phyloP scores from a whole-genome alignment of 2,888 invertebrate genomes.

The Azorinus chamasolen region DNA sequence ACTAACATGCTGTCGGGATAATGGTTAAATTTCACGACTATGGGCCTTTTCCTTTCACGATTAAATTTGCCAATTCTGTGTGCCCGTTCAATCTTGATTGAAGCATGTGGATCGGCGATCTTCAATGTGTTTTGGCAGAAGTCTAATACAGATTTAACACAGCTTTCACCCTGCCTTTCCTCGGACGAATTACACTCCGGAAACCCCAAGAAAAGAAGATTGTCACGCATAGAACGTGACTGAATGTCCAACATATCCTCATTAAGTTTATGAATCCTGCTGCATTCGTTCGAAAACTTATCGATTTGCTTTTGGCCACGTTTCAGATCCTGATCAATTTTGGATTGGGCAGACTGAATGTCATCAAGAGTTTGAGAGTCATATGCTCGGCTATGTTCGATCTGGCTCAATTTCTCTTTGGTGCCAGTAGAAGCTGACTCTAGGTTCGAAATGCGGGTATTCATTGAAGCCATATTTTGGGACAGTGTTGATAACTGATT shows the following conservation, averaged over 20 bases:
- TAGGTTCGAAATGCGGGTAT: conserved; percentile 1
- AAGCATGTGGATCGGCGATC: not conserved
- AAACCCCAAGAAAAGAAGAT: too few species aligned
- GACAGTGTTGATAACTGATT: conserved; percentile 6
- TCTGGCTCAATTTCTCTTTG: not conserved
- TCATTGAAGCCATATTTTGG: conserved; percentile 7
- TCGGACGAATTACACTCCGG: conserved; percentile 7
- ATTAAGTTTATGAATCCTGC: too few species aligned
- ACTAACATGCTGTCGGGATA: too few species aligned
- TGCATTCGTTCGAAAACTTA: too few species aligned
- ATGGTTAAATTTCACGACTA: too few species aligned
- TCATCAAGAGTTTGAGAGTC: conserved; percentile 23
- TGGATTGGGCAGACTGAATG: not conserved
- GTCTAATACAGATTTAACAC: too few species aligned
- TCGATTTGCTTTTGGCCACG: too few species aligned
- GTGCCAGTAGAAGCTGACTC: not conserved
- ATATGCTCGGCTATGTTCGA: conserved; percentile 9
- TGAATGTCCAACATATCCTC: too few species aligned
- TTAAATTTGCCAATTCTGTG: conserved; percentile 24
- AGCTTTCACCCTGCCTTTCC: too few species aligned
- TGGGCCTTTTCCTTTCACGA: not conserved
- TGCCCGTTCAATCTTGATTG: too few species aligned
- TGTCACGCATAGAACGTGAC: too few species aligned
- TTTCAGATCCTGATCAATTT: too few species aligned
- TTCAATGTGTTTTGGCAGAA: conserved; percentile 16